Evolutionary conservation across 2,888 invertebrate genomes (phyloP).

Genomic region (Eristalis pertinax): DNA sequence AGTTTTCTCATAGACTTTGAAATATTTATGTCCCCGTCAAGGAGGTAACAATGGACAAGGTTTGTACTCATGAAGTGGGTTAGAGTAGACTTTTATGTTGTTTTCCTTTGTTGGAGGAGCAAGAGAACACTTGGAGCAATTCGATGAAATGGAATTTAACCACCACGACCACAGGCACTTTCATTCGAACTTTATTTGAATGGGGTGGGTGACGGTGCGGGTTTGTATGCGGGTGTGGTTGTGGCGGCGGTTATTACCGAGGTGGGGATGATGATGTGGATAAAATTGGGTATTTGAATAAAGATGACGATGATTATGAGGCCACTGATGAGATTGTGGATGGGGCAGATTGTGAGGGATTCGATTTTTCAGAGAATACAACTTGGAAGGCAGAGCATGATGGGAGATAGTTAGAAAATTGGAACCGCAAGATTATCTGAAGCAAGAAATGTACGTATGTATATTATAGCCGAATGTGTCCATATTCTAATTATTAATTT

Average conservation of each 20-base stretch:
- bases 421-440: too few relatives aligned
- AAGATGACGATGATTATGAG: background rate
- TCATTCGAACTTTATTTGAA: background rate
- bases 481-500: too few relatives aligned
- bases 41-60: constrained; percentile 43
- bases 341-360: background rate
- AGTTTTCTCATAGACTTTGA: constrained; percentile 41
- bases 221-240: too few relatives aligned
- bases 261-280: background rate
- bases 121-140: background rate
- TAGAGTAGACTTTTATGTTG: constrained; percentile 18
- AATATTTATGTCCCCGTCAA: constrained; percentile 50
- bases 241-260: too few relatives aligned
- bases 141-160: background rate
- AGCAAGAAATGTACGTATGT: too few relatives aligned
- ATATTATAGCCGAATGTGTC: too few relatives aligned
- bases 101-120: background rate
- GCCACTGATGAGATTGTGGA: background rate
- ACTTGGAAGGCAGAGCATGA: too few relatives aligned
- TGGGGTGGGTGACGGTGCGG: background rate
- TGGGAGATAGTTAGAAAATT: too few relatives aligned
- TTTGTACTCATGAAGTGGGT: constrained; percentile 13
- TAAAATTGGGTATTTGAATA: background rate
- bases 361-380: too few relatives aligned
- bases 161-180: background rate